Percentiles rank a stretch among this genome's conserved stretches.
Evolutionary conservation across 2,888 invertebrate genomes (phyloP).

Genomic region (Heliconius ismenius): DNA sequence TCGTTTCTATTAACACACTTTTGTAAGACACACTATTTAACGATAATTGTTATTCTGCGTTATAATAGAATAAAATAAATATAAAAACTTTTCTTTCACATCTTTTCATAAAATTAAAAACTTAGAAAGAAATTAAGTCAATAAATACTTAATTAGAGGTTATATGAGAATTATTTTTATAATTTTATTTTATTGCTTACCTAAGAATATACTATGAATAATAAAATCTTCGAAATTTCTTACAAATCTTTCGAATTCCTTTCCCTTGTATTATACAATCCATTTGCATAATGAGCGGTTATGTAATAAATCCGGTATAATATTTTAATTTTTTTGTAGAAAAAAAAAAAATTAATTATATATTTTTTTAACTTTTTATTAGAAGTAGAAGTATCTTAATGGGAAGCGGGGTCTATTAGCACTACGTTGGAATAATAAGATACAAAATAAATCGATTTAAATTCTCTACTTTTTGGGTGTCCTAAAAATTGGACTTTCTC

Average conservation of each 20-base stretch:
- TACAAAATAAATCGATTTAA: too few species aligned
- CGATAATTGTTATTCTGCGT: too few species aligned
- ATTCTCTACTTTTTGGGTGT: neutral
- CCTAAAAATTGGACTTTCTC: neutral
- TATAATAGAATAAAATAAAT: too few species aligned
- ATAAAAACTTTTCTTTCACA: too few species aligned
- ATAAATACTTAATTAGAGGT: neutral
- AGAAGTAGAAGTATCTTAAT: too few species aligned
- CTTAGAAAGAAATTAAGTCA: neutral
- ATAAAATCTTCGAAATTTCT: neutral
- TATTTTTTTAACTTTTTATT: neutral
- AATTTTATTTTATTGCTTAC: neutral
- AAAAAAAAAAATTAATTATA: neutral
- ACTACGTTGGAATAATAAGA: too few species aligned
- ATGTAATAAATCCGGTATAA: neutral
- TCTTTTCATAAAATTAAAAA: neutral
- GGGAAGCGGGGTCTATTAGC: too few species aligned
- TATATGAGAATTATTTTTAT: neutral
- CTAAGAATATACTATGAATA: slow-evolving; percentile 4
- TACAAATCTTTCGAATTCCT: neutral
- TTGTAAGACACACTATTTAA: too few species aligned
- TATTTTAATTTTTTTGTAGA: neutral
- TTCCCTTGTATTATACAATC: neutral
- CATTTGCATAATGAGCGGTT: neutral
- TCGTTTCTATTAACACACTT: too few species aligned